Conservation (phyloP, 2,888 invertebrate genomes). For the Eudasyphora cyanicolor region DNA sequence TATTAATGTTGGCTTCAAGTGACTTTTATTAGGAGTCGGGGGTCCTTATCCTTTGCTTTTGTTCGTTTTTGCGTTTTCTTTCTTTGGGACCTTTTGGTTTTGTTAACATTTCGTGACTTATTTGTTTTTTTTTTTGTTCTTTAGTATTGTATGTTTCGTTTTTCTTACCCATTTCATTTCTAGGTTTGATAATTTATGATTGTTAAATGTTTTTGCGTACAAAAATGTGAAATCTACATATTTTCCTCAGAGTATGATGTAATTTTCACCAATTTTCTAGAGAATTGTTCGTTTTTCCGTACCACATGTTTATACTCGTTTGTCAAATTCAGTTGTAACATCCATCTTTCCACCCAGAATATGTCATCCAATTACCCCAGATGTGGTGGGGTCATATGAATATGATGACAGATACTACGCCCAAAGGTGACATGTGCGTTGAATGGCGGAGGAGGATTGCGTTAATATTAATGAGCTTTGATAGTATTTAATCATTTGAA, state of each 20-base stretch:
- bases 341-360: neutral
- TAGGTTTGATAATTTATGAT: slow-evolving; percentile 41
- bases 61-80: slow-evolving; percentile 23
- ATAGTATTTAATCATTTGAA: no score
- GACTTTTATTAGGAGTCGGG: neutral
- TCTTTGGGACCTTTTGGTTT: neutral
- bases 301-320: no score
- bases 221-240: slow-evolving; percentile 4
- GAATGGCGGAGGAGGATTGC: no score
- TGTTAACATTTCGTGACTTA: slow-evolving; percentile 43
- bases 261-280: slow-evolving; percentile 9
- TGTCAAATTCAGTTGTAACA: no score
- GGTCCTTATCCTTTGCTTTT: slow-evolving; percentile 1
- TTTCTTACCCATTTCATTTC: neutral
- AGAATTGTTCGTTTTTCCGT: neutral
- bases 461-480: no score
- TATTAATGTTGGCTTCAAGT: slow-evolving; percentile 18
- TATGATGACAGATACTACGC: neutral
- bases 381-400: no score
- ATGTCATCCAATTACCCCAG: neutral
- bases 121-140: slow-evolving; percentile 14
- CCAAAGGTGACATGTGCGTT: no score
- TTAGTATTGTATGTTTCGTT: slow-evolving; percentile 31
- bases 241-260: slow-evolving; percentile 32
- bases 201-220: slow-evolving; percentile 48